phyloP scores from a whole-genome alignment of 2,888 invertebrate genomes.

The Chromoteleia sp. region DNA sequence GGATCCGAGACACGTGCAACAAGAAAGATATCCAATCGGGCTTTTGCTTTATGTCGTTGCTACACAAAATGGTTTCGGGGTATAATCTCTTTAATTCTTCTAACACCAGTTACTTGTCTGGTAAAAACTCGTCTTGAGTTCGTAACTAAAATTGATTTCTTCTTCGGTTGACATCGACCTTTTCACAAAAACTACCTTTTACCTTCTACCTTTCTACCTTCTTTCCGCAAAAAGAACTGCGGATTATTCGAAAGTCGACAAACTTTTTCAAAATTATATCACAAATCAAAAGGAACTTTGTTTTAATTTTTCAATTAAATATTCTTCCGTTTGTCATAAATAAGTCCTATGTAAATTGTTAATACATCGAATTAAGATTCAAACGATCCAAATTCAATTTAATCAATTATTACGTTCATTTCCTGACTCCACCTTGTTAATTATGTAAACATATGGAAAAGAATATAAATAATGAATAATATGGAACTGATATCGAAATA shows the following conservation, averaged over 20 bases:
- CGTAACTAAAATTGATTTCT: constrained; percentile 26
- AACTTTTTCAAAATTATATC: neutral
- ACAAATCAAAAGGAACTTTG: neutral
- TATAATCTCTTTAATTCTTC: constrained; percentile 54
- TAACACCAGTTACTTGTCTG: constrained; percentile 32
- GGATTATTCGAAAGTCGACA: neutral
- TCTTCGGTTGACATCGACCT: constrained; percentile 12
- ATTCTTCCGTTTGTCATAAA: too few relatives aligned
- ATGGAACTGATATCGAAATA: too few relatives aligned
- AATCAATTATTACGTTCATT: too few relatives aligned
- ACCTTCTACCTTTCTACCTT: neutral
- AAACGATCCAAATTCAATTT: neutral
- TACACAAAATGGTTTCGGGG: constrained; percentile 27
- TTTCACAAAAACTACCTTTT: too few relatives aligned
- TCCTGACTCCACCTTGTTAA: too few relatives aligned
- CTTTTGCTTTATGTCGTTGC: constrained; percentile 27
- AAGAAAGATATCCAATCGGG: constrained; percentile 31
- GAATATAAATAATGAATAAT: too few relatives aligned
- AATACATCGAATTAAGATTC: too few relatives aligned
- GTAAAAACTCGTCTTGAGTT: constrained; percentile 25
- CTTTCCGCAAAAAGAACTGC: neutral
- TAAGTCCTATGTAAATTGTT: too few relatives aligned
- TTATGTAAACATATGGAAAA: neutral
- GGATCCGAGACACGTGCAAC: constrained; percentile 32
- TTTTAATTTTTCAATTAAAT: neutral